These are phyloP conservation scores for Rugalucina vietnamica DNA, from an alignment of 2,888 invertebrate genomes.

Conservation along the genomic window DNA sequence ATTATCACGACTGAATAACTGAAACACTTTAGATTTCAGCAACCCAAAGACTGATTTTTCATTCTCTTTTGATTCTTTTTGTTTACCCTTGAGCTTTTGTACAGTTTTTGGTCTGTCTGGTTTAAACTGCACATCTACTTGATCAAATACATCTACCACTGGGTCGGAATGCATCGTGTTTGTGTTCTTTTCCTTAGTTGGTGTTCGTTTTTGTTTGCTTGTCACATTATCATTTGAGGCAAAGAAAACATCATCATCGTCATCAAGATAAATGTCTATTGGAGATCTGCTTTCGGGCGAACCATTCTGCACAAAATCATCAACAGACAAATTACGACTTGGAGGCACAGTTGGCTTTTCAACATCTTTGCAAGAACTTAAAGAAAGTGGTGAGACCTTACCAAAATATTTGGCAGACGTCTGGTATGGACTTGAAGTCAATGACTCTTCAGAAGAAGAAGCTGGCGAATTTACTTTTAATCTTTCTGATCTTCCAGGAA, in stretches of 20 bases:
- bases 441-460: too few relatives aligned
- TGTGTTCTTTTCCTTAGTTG: background rate
- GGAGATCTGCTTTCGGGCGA: background rate
- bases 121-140: slow-evolving; percentile 51
- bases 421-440: background rate
- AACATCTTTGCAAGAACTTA: background rate
- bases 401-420: background rate
- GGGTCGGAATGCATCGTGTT: background rate
- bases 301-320: background rate
- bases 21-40: slow-evolving; percentile 64
- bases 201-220: background rate
- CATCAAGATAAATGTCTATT: background rate
- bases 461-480: too few relatives aligned
- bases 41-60: slow-evolving; percentile 60
- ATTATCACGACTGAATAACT: slow-evolving; percentile 57
- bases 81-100: background rate
- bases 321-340: background rate
- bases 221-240: background rate
- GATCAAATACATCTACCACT: slow-evolving; percentile 8
- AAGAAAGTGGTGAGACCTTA: background rate
- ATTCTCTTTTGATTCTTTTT: slow-evolving; percentile 17
- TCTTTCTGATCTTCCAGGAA: too few relatives aligned
- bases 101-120: background rate
- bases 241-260: background rate
- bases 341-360: background rate